phyloP scores from a whole-genome alignment of 2,888 invertebrate species.

The Trachelus iudaicus region DNA sequence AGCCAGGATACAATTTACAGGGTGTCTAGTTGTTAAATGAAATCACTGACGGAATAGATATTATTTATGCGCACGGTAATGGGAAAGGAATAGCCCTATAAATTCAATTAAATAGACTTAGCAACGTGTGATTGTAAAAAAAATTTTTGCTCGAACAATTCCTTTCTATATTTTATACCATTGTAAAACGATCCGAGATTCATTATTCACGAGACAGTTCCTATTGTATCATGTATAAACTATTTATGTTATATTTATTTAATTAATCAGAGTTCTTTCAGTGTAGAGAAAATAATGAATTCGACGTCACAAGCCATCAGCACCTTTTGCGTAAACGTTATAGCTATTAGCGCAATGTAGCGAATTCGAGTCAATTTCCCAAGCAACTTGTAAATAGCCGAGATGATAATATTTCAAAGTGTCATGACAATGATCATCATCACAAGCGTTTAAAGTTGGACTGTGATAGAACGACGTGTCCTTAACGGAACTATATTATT shows the following conservation, averaged over 20 bases:
- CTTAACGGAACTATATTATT: constrained; percentile 22
- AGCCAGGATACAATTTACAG: background rate
- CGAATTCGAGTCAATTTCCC: constrained; percentile 11
- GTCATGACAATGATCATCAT: background rate
- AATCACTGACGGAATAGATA: background rate
- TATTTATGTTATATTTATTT: background rate
- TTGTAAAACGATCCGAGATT: background rate
- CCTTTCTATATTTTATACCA: background rate
- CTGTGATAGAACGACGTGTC: constrained; percentile 38
- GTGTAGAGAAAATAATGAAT: background rate
- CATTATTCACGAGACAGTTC: background rate
- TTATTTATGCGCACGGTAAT: background rate
- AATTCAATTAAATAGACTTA: background rate
- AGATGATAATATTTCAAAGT: background rate
- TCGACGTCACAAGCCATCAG: background rate
- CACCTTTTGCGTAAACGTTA: background rate
- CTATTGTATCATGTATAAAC: background rate
- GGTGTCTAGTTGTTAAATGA: background rate
- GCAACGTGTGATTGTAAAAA: background rate
- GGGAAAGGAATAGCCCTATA: background rate
- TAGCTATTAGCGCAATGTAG: background rate
- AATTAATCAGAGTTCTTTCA: background rate
- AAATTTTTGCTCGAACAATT: background rate
- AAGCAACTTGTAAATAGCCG: constrained; percentile 13
- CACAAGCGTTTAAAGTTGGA: constrained; percentile 25